Base-by-base conservation (phyloP, 2,797 vertebrate species). In the Pristis pectinata region DNA sequence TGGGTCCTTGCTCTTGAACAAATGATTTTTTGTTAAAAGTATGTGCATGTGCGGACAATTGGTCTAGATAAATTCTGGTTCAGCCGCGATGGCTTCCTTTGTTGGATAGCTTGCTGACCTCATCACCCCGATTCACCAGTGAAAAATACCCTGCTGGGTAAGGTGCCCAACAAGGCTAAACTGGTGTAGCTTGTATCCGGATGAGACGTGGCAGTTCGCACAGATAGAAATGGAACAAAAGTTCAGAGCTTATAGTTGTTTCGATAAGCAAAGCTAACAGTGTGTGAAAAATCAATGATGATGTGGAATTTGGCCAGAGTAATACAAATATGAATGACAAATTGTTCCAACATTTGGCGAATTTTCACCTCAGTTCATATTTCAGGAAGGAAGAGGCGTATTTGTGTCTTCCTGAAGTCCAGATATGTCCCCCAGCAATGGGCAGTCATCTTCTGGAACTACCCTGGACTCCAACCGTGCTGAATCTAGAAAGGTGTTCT, bases 241-340 rank as follows among this genome's bases (percentile, higher is more conserved):
- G 87, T 67, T 59, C 85, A 89, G 15, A 89, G 24, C n/a, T n/a
- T 17, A n/a, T 64, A 49, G 8, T 61, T 37, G 85, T 19, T 67
- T 91, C 91, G 87, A 91, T 64, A 91, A 91, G 59, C 59, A 91
- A 41, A 64, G 59, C 34, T 10, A 41, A 67, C 17, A 91, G 87
- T 10, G 15, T 8, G 59, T 91, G 87, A 11, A 27, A 17, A 41
- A 3, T 37, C 13, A 89, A 89, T 34, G 24, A 17, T 64, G 59
- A n/a, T 22, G 34, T 9, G 19, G n/a, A 64, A 41, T 41, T 24
- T 67, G 59, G 5, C 17, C 19, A 37, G 59, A 37, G 56, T 91
- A 22, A 64, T 0, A 41, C n/a, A 67, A 89, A 89, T 61, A 61
- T 89, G 53, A 61, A 89, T 89, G 61, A n/a, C 34, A 89, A 64